Conservation (phyloP, 1,140 invertebrate genomes). For the Proales similis region DNA sequence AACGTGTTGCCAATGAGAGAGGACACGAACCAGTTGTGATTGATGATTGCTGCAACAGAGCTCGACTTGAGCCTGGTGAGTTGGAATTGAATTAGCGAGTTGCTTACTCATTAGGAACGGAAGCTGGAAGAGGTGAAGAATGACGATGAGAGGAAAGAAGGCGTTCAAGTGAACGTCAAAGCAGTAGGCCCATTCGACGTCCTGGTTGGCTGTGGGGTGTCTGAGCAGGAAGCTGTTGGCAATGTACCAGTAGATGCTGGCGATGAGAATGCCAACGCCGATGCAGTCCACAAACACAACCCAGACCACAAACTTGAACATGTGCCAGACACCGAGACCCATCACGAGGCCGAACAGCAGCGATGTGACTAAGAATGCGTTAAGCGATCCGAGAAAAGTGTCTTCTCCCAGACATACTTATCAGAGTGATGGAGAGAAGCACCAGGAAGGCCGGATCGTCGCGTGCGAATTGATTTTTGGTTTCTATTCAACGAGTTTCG, state of each 20-base stretch:
- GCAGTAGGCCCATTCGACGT: slow-evolving; percentile 95
- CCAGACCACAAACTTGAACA: slow-evolving; percentile 79
- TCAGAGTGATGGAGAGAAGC: slow-evolving; percentile 76
- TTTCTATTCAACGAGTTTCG: slow-evolving; percentile 63
- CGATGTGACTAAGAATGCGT: slow-evolving; percentile 67
- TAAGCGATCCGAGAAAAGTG: background rate
- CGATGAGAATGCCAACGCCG: slow-evolving; percentile 72
- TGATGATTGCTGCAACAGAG: slow-evolving; percentile 38
- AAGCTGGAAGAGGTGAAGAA: slow-evolving; percentile 84
- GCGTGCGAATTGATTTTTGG: slow-evolving; percentile 94
- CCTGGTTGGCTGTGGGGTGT: slow-evolving; percentile 58
- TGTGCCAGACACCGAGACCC: slow-evolving; percentile 65
- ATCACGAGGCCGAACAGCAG: slow-evolving; percentile 78
- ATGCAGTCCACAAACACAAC: slow-evolving; percentile 91
- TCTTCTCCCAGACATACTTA: slow-evolving; percentile 53
- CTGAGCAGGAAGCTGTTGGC: slow-evolving; percentile 71
- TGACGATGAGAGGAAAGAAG: slow-evolving; percentile 85
- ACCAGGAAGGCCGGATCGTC: slow-evolving; percentile 98
- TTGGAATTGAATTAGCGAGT: too few relatives aligned
- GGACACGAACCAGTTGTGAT: slow-evolving; percentile 56
- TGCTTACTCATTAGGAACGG: slow-evolving; percentile 75
- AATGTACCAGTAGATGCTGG: slow-evolving; percentile 74
- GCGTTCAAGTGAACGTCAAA: slow-evolving; percentile 99
- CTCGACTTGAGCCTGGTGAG: background rate
- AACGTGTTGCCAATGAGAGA: slow-evolving; percentile 82